phyloP scores from a whole-genome alignment of 1,140 invertebrate species.

The Drosophila rhopaloa region DNA sequence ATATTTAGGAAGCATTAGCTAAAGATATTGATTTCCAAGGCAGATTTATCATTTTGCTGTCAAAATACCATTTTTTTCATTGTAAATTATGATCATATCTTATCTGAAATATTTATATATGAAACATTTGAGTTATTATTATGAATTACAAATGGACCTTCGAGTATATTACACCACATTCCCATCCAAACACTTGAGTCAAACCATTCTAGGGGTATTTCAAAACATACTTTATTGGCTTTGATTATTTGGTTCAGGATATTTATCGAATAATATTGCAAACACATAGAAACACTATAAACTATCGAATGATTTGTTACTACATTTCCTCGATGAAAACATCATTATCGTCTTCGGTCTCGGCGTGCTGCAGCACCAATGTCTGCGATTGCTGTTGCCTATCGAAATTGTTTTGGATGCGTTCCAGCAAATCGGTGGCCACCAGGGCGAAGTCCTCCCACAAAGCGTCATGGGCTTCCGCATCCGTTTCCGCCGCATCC shows the following conservation, averaged over 20 bases:
- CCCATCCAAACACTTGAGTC: neutral
- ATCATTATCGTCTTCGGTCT: slow-evolving; percentile 64
- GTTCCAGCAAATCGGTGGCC: slow-evolving; percentile 87
- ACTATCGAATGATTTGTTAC: slow-evolving; percentile 12
- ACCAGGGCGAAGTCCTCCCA: slow-evolving; percentile 89
- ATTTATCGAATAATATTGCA: slow-evolving; percentile 25
- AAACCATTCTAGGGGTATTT: neutral
- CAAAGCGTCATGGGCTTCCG: slow-evolving; percentile 70
- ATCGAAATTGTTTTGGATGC: slow-evolving; percentile 79
- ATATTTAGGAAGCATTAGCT: neutral
- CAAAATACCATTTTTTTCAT: no score
- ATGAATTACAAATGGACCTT: no score
- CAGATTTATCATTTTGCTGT: neutral
- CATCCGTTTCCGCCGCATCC: neutral
- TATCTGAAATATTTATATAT: no score
- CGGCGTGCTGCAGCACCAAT: neutral
- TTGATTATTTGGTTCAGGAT: slow-evolving; percentile 7
- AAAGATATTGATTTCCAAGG: neutral
- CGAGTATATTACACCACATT: neutral
- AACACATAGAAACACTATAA: slow-evolving; percentile 33
- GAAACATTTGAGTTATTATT: no score
- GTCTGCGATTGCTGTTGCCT: slow-evolving; percentile 44
- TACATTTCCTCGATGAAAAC: slow-evolving; percentile 82
- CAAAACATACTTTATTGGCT: slow-evolving; percentile 19
- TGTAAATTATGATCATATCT: no score